Percentiles rank a stretch among this genome's conserved stretches.
Evolutionary conservation across 2,797 vertebrate species (phyloP).

Genomic region (Periparus ater): DNA sequence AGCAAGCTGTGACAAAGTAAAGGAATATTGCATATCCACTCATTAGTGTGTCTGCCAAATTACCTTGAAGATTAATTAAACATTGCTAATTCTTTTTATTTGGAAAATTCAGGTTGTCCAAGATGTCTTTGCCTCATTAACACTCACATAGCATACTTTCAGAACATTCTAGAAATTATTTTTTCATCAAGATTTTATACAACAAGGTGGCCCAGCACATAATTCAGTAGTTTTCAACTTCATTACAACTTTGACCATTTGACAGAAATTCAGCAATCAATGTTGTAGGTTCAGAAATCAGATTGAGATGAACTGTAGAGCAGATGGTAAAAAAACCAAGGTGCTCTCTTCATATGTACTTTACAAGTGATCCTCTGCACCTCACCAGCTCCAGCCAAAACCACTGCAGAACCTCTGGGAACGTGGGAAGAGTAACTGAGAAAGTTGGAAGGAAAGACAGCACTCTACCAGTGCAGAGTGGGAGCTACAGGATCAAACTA

Average conservation of each 20-base stretch:
- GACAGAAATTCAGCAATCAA: neutral
- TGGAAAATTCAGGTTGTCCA: neutral
- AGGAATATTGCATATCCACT: neutral
- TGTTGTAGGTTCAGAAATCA: neutral
- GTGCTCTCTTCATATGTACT: neutral
- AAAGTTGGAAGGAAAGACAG: neutral
- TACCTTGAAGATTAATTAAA: neutral
- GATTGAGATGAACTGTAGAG: neutral
- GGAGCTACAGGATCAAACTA: neutral
- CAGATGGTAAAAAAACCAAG: neutral
- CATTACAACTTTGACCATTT: neutral
- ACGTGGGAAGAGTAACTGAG: neutral
- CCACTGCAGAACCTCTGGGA: neutral
- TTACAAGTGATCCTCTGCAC: neutral
- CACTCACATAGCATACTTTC: rapidly evolving
- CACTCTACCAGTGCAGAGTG: neutral
- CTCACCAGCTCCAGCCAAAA: neutral
- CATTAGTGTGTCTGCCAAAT: neutral
- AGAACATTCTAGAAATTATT: neutral
- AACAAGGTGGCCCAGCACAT: neutral
- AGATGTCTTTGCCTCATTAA: neutral
- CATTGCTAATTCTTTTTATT: neutral
- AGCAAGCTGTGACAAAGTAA: neutral
- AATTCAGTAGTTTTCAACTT: neutral
- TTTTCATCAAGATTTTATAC: neutral